Base-by-base conservation (phyloP, 1,140 invertebrate species). In the Calephelis nemesis region DNA sequence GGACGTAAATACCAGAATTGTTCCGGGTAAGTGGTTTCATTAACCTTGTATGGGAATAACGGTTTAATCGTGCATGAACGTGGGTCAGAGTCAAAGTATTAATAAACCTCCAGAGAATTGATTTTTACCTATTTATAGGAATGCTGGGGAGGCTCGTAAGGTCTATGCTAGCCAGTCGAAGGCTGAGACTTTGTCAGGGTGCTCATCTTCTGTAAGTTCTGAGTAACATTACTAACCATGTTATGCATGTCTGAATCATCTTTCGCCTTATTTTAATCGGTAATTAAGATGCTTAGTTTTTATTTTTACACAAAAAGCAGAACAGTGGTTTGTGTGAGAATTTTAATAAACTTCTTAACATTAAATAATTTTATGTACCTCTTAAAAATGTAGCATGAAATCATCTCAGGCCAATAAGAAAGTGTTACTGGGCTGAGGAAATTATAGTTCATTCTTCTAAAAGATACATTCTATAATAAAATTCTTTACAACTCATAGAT, bases 121-220 rank as follows among this genome's bases (percentile, higher is more conserved):
- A 91, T 91, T 91, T 88, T 89, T 86, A 67, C 73, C 81, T 90
- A 90, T 90, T 91, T 91, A 87, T 91, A 91, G 88, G 85, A 91
- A 90, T 91, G 88, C 84, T 80, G 88, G 88, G 84, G 88, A 90
- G 58, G 76, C 81, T 82, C 87, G 87, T 76, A 91, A 91, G 83
- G 84, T 84, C 77, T 91, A 88, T 87, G 74, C 82, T 91, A 87
- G 77, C 78, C 88, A 92, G 85, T 91, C 87, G 74, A 92, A 92
- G 86, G 86, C 84, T 74, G 90, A 89, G 68, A 91, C 85, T 81
- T 87, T 92, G n/a, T 92, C 92, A 49, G 90, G 89, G 74, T 92
- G 92, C 79, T 92, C 92, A 66, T 92, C 92, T 78, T 92, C 92
- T 68, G 92, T 92, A 88, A 88, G 87, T 91, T 77, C 54, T 70